Conservation (phyloP, 2,113 vertebrate species). For the Loxodonta africana region DNA sequence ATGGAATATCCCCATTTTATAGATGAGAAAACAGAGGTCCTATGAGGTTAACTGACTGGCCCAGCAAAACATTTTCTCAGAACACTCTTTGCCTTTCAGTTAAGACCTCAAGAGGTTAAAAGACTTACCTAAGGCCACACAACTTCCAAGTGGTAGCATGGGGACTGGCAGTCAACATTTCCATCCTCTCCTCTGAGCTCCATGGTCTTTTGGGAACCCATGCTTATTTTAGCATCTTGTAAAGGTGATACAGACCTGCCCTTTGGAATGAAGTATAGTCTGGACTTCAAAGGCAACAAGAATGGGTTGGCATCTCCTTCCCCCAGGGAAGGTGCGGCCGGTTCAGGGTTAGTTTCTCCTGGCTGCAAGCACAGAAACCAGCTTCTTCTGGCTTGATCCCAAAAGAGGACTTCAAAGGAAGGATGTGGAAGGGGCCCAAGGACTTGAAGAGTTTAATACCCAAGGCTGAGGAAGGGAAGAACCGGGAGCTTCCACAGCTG, state of each 20-base stretch:
- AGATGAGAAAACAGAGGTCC: not conserved
- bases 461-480: not conserved
- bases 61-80: not conserved
- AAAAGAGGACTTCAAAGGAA: not conserved
- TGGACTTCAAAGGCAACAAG: rapidly evolving
- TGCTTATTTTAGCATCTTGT: rapidly evolving
- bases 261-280: not conserved
- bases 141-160: rapidly evolving
- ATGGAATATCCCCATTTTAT: not conserved
- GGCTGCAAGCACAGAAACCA: not conserved
- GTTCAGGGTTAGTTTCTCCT: not conserved
- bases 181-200: not conserved
- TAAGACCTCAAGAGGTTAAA: not conserved
- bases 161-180: not conserved
- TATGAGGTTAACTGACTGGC: not conserved
- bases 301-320: not conserved
- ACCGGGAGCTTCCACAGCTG: not conserved
- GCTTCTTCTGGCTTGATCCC: not conserved
- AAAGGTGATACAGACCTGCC: no score
- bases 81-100: not conserved
- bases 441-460: not conserved
- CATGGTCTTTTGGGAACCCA: not conserved
- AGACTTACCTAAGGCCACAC: not conserved
- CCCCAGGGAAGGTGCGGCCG: not conserved
- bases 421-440: not conserved